Base-by-base conservation (phyloP, 2,113 vertebrate genomes). In the Gila orcuttii region DNA sequence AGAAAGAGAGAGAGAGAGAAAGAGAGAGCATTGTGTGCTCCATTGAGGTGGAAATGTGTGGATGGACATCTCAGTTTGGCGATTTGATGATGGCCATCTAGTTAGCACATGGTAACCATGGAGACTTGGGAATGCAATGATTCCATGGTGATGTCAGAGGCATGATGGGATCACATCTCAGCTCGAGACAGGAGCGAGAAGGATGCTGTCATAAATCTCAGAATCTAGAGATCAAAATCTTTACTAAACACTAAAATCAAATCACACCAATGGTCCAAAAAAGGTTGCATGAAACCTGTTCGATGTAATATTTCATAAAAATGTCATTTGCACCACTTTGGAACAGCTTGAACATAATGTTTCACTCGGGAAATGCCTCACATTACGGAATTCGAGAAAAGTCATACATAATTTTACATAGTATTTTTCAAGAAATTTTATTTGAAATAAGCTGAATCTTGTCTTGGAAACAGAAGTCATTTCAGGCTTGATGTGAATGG, bases 101-200 rank as follows among this genome's bases (percentile, higher is more conserved):
- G 64, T 82, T 82, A 82, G 47, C 62, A 69, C 64, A 68, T 81
- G 79, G 79, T 81, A 68, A 68, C 79, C 79, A 81, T 81, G 79
- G 79, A 64, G 42, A 66, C 60, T 21, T 66, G 60, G 25, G 79
- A 81, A 81, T 50, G 36, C 52, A 79, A n/a, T 79, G 77, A 79
- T 59, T 76, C 45, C 59, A 64, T 80, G 78, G 59, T 45, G 57
- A 17, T 80, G 59, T 28, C 21, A 57, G 25, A 50, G 39, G 9
- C 79, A 81, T 66, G n/a, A 66, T 81, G 79, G 60, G 42, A 60
- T 52, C 25, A 52, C 45, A 80, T 64, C 78, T 80, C n/a, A 64
- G 47, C 36, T 81, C n/a, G 4, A 47, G 79, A 66, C 60, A 47
- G 39, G 36, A 42, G 5, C 52, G 6, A 47, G 5, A 76, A 50